Evolutionary conservation across 1,140 invertebrate species (phyloP), one percentile per base, ranked within the genome.

Genomic region (Littorina saxatilis): DNA sequence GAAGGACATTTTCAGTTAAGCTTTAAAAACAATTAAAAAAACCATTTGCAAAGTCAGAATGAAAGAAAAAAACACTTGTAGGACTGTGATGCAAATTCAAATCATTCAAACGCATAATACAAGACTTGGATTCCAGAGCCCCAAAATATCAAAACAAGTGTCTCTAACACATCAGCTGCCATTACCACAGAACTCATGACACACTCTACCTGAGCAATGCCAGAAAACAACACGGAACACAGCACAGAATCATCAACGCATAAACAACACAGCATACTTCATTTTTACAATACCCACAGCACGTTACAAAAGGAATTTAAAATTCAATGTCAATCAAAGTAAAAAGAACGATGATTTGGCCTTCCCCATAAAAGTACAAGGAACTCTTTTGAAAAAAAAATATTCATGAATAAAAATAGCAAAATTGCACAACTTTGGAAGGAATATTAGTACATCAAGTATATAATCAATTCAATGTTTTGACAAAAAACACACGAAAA

Each of bases 401-500:
- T 47, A 9, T 47, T 47, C 43, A 17, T 32, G 23, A 32, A 76
- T 20, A 29, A 55, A 32, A 76, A 76, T 37, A 78, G n/a, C n/a
- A n/a, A n/a, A 78, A 78, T 78, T 78, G 58, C 76, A 78, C 76
- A 63, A 76, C 35, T 63, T 77, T 63, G 55, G 76, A 78, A 78
- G 76, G 55, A 78, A 78, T 47, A 47, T 47, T 47, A n/a, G n/a
- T n/a, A n/a, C 17, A 47, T 47, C 43, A 47, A 17, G 43, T 9
- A 47, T 47, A 47, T 17, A 47, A 47, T 47, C 43, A 47, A 47
- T 47, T 47, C 17, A n/a, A n/a, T n/a, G n/a, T n/a, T n/a, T n/a
- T n/a, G n/a, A n/a, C n/a, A n/a, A n/a, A n/a, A n/a, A n/a, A n/a
- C n/a, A n/a, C n/a, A n/a, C n/a, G n/a, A n/a, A n/a, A n/a, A n/a